Conservation (phyloP, 2,797 vertebrate species). For the Tokudaia tokunoshimensis region DNA sequence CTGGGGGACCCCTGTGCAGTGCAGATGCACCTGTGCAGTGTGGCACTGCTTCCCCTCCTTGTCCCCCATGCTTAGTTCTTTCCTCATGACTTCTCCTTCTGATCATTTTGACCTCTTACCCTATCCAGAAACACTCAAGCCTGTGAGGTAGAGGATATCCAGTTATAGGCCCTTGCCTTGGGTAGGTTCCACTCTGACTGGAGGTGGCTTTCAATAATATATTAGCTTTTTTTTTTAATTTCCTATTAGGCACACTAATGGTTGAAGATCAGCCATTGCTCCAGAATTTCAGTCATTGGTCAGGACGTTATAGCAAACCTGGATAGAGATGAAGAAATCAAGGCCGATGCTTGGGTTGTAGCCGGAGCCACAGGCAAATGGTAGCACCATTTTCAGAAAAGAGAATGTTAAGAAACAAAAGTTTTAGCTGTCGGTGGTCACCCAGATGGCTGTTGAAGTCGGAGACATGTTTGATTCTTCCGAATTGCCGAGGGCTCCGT, state of each 20-base stretch:
- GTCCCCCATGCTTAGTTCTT: background rate
- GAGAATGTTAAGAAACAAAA: background rate
- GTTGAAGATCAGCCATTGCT: background rate
- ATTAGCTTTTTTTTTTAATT: background rate
- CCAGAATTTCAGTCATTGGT: background rate
- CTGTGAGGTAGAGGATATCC: background rate
- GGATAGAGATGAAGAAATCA: background rate
- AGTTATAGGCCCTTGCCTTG: rapidly evolving
- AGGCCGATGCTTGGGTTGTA: background rate
- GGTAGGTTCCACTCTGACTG: background rate
- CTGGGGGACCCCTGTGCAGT: background rate
- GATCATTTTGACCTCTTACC: background rate
- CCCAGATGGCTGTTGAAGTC: background rate
- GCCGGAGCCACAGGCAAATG: background rate
- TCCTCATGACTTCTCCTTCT: background rate
- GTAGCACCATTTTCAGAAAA: conserved; percentile 39
- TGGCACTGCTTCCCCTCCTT: background rate
- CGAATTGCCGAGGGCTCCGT: background rate
- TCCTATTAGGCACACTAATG: background rate
- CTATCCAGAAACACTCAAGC: background rate
- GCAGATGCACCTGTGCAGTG: background rate
- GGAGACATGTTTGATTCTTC: background rate
- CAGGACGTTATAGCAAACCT: background rate
- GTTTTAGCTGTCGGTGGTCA: conserved; percentile 4
- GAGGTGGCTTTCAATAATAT: background rate